phyloP scores from a whole-genome alignment of 1,140 invertebrate species.

The Lepidostoma basale region DNA sequence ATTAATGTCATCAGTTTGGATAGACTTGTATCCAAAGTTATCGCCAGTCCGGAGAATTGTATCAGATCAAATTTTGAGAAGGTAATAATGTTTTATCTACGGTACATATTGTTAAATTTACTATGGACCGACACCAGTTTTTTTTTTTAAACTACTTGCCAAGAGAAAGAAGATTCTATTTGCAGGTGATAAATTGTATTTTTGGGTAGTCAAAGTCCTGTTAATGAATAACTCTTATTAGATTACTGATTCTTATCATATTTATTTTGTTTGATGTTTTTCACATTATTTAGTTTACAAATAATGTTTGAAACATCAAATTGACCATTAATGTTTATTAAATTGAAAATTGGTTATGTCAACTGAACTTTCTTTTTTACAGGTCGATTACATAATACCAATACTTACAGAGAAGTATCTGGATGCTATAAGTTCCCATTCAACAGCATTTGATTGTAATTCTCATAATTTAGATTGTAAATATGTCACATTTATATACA shows the following conservation, averaged over 20 bases:
- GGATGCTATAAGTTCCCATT: conserved; percentile 52
- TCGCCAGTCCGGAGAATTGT: conserved; percentile 57
- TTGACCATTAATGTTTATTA: conserved; percentile 1
- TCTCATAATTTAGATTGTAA: conserved; percentile 57
- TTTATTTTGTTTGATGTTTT: too few relatives aligned
- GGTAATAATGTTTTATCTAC: too few relatives aligned
- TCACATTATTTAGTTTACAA: too few relatives aligned
- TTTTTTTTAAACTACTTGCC: too few relatives aligned
- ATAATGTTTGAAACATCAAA: conserved; percentile 1
- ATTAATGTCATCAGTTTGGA: conserved; percentile 55
- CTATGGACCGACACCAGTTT: too few relatives aligned
- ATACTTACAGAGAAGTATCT: conserved; percentile 57
- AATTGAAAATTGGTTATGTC: neutral
- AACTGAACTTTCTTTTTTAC: conserved; percentile 46
- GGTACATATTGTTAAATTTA: too few relatives aligned
- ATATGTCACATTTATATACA: conserved; percentile 60
- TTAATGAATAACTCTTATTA: too few relatives aligned
- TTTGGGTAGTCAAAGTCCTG: too few relatives aligned
- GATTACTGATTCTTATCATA: too few relatives aligned
- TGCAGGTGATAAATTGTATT: too few relatives aligned
- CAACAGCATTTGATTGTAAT: conserved; percentile 49
- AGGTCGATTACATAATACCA: conserved; percentile 58
- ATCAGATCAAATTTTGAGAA: conserved; percentile 60
- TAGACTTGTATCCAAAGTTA: conserved; percentile 53
- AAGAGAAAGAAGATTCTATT: too few relatives aligned